Base-by-base conservation (phyloP, 2,113 vertebrate genomes). In the Xenopus borealis region DNA sequence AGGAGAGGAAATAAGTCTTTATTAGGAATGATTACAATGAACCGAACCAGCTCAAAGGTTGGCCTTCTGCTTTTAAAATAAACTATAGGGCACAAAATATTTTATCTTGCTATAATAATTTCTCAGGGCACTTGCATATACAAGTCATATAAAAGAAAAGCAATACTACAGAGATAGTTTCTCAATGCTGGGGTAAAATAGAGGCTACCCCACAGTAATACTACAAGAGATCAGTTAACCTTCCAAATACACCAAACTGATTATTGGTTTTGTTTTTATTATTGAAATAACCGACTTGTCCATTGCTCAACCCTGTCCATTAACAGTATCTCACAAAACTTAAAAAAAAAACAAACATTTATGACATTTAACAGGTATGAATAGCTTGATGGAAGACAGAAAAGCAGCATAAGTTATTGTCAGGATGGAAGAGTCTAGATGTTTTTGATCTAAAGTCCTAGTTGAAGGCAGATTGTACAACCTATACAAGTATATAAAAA, bases 401-500 rank as follows among this genome's bases (percentile, higher is more conserved):
- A 87, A 85, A 81, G 81, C 78, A 85, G 81, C 84, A 87, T 91
- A 87, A 70, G 68, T 85, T 86, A 87, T 81, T 84, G 85, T 72
- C 84, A 89, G 87, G 84, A 78, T 89, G 84, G 86, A 91, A 87
- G 82, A 83, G 76, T 89, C 85, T 81, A 86, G 70, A 84, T 82
- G 80, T 77, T 77, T 89, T 84, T 87, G 88, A 86, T 79, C 70
- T 83, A 86, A 87, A 89, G 81, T 85, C 79, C 83, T 63, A 85
- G 82, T 77, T 80, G 84, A 92, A 89, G 88, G 88, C 86, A 87
- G 82, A 92, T 85, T 89, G 66, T 81, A 90, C 85, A 87, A 90
- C 88, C 86, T 88, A 88, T 89, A 91, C 83, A 91, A 93, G 90
- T 86, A 89, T 91, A 88, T 75, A 93, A 91, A 91, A 88, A 78